phyloP scores from a whole-genome alignment of 2,888 invertebrate species.

The Buathra laborator region DNA sequence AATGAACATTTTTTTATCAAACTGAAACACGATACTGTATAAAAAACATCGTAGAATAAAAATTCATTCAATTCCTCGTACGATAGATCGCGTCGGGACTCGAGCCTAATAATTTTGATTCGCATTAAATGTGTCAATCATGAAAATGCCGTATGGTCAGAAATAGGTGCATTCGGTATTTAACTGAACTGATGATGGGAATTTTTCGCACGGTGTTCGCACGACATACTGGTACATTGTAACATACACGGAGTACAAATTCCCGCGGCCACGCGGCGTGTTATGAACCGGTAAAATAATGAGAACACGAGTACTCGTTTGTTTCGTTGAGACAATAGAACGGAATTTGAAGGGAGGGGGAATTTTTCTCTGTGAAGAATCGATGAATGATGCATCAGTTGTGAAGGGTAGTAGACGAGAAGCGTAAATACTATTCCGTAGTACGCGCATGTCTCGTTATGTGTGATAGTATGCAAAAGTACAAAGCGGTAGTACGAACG shows the following conservation, averaged over 20 bases:
- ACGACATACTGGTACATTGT: constrained; percentile 43
- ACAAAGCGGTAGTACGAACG: constrained; percentile 12
- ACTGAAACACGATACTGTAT: neutral
- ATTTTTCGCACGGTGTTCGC: constrained; percentile 39
- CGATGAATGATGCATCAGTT: neutral
- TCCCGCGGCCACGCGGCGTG: constrained; percentile 37
- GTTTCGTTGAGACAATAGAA: neutral
- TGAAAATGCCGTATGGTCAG: neutral
- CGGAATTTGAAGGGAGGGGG: neutral
- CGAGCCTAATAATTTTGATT: neutral
- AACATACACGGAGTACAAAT: constrained; percentile 23
- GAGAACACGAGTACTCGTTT: constrained; percentile 27
- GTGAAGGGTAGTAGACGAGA: neutral
- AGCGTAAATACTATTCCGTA: neutral
- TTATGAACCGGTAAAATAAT: constrained; percentile 33
- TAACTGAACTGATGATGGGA: constrained; percentile 11
- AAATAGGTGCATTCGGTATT: neutral
- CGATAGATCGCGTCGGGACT: neutral
- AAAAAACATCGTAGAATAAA: too few species aligned
- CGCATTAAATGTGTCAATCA: too few species aligned
- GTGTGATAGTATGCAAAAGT: constrained; percentile 1
- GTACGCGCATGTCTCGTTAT: neutral
- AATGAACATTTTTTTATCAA: neutral
- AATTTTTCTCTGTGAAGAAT: neutral
- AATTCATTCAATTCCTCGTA: neutral